phyloP scores from a whole-genome alignment of 2,113 vertebrate genomes.

The Australoheros scitulus region DNA sequence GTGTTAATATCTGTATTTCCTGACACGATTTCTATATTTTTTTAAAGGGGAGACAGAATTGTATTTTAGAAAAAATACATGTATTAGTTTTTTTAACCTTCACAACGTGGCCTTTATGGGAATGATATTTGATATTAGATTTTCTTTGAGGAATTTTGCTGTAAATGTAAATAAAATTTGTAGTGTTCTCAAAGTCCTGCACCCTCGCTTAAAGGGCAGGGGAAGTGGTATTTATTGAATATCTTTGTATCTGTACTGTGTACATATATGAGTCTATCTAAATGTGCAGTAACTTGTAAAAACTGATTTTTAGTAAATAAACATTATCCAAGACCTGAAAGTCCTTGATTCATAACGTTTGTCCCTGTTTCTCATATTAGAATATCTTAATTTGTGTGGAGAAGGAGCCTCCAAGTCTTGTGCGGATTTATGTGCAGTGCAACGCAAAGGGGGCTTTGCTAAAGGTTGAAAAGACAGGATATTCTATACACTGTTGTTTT shows the following conservation, averaged over 20 bases:
- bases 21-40: conserved; percentile 42
- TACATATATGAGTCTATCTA: conserved; percentile 71
- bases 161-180: conserved; percentile 73
- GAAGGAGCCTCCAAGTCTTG: background rate
- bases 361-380: background rate
- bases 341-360: background rate
- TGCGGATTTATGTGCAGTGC: background rate
- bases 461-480: background rate
- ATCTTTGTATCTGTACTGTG: conserved; percentile 80
- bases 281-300: conserved; percentile 72
- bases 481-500: background rate
- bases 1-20: conserved; percentile 26
- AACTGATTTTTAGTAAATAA: conserved; percentile 73
- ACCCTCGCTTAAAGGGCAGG: conserved; percentile 49
- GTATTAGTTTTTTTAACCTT: conserved; percentile 48
- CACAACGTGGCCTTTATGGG: conserved; percentile 62
- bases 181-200: conserved; percentile 60
- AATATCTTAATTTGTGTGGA: background rate
- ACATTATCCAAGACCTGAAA: conserved; percentile 55
- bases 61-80: conserved; percentile 59
- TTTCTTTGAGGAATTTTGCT: conserved; percentile 43
- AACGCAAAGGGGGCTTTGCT: background rate
- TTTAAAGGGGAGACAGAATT: conserved; percentile 35
- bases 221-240: conserved; percentile 77
- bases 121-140: conserved; percentile 32